Evolutionary conservation across 2,797 vertebrate genomes (phyloP).

Genomic region (Dromococcyx pavoninus): DNA sequence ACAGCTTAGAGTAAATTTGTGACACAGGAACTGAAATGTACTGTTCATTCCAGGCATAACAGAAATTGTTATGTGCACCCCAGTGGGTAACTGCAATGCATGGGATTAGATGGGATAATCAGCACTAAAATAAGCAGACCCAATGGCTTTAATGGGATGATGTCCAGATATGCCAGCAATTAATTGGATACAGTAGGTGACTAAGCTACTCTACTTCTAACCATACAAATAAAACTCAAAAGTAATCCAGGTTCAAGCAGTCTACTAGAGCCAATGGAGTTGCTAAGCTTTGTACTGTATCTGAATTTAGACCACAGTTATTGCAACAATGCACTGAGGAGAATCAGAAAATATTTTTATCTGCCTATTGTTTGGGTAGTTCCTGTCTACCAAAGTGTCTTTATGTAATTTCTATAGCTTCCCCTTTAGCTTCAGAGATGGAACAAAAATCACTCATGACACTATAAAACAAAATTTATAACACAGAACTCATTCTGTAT

Average conservation of each 20-base stretch:
- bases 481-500: neutral
- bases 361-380: neutral
- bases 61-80: slow-evolving; percentile 29
- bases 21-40: neutral
- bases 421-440: neutral
- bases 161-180: slow-evolving; percentile 29
- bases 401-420: neutral
- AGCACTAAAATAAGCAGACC: slow-evolving; percentile 19
- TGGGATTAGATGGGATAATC: slow-evolving; percentile 61
- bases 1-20: neutral
- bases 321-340: neutral
- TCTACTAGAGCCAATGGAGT: neutral
- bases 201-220: slow-evolving; percentile 26
- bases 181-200: slow-evolving; percentile 25
- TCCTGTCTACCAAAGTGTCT: neutral
- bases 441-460: neutral
- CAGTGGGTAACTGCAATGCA: slow-evolving; percentile 33
- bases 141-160: slow-evolving; percentile 36
- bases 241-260: neutral
- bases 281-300: neutral
- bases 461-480: neutral
- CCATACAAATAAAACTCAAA: neutral
- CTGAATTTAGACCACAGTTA: slow-evolving; percentile 4
- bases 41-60: slow-evolving; percentile 21
- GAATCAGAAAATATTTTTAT: neutral